phyloP scores from a whole-genome alignment of 2,113 vertebrate genomes.

The Prionailurus bengalensis region DNA sequence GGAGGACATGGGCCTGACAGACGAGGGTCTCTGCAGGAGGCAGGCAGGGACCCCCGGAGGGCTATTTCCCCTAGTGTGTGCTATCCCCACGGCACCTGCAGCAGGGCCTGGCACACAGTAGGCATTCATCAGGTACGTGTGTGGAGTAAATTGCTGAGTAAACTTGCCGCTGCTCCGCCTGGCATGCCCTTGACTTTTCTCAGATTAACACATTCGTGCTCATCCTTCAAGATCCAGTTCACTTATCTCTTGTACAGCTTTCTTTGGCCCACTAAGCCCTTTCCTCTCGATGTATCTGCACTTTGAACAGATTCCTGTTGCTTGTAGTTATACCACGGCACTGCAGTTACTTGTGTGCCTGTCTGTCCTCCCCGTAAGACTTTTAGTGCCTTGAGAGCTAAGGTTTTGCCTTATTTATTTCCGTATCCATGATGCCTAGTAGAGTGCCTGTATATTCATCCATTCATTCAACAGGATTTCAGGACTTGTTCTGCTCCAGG shows the following conservation, averaged over 20 bases:
- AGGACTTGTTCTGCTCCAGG: background rate
- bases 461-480: background rate
- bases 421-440: background rate
- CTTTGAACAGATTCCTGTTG: background rate
- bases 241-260: background rate
- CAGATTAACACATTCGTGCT: background rate
- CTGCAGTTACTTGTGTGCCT: background rate
- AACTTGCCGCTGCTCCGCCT: background rate
- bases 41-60: fast-evolving
- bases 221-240: background rate
- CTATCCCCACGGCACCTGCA: background rate
- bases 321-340: background rate
- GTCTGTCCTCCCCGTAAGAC: background rate
- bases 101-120: background rate
- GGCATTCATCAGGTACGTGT: background rate
- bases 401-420: background rate
- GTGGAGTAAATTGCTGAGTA: background rate
- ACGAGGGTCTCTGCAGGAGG: background rate
- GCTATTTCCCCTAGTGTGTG: background rate
- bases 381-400: background rate
- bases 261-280: background rate
- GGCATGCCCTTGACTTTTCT: background rate
- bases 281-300: background rate
- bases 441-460: background rate
- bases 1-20: background rate